These are phyloP conservation scores for Lasioglossum vierecki DNA, from an alignment of 2,888 invertebrate genomes.

Conservation along the genomic window DNA sequence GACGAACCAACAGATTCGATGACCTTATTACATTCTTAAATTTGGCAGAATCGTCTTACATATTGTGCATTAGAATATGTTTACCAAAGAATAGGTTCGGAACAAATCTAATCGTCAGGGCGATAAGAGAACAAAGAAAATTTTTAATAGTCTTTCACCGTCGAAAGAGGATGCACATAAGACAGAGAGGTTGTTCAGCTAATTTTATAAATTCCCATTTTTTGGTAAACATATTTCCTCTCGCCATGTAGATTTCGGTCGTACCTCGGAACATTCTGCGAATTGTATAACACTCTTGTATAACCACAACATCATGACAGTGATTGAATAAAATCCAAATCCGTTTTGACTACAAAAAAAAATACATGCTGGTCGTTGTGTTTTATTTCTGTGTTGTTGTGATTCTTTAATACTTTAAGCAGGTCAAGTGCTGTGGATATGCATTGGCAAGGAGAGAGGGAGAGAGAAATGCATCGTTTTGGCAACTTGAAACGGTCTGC, in stretches of 20 bases:
- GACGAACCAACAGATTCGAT: slow-evolving; percentile 62
- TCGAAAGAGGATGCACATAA: slow-evolving; percentile 7
- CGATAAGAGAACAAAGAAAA: slow-evolving; percentile 11
- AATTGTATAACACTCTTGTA: slow-evolving; percentile 82
- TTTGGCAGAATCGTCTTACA: slow-evolving; percentile 64
- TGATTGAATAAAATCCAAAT: slow-evolving; percentile 83
- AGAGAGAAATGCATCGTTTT: slow-evolving; percentile 39
- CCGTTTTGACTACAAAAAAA: slow-evolving; percentile 79
- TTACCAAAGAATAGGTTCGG: slow-evolving; percentile 72
- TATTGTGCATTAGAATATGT: slow-evolving; percentile 74
- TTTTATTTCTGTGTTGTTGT: slow-evolving; percentile 79
- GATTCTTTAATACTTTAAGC: slow-evolving; percentile 70
- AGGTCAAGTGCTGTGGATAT: slow-evolving; percentile 45
- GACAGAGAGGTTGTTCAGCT: slow-evolving; percentile 13
- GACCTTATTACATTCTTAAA: slow-evolving; percentile 60
- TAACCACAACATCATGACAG: slow-evolving; percentile 80
- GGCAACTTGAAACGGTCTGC: slow-evolving; percentile 34
- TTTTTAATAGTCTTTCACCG: slow-evolving; percentile 44
- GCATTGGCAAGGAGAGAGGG: slow-evolving; percentile 39
- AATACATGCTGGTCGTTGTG: slow-evolving; percentile 76
- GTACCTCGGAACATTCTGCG: slow-evolving; percentile 73
- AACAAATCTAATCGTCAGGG: not conserved
- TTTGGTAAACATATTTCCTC: slow-evolving; percentile 80
- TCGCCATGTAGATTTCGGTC: slow-evolving; percentile 77
- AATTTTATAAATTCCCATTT: slow-evolving; percentile 61